A percentile compares a stretch with the other conserved stretches of the same genome.
Evolutionary conservation across 2,888 invertebrate species (phyloP).

Genomic region (Dolomedes plantarius): DNA sequence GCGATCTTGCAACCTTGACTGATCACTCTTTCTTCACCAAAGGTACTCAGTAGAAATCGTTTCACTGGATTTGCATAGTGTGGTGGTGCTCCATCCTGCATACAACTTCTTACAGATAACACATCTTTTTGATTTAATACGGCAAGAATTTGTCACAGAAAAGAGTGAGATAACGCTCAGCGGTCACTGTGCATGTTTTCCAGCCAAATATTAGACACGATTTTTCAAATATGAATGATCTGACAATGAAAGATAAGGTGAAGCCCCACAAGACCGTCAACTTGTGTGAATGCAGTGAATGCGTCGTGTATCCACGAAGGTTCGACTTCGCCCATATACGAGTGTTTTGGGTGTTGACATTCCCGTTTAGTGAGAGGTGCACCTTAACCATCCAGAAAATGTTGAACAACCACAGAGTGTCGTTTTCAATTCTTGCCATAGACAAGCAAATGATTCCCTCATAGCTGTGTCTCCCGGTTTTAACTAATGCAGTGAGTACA

Average conservation of each 20-base stretch:
- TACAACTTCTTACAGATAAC: too few relatives aligned
- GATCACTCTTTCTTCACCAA: not conserved
- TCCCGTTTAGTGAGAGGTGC: not conserved
- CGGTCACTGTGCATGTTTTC: constrained; percentile 31
- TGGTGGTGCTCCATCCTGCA: too few relatives aligned
- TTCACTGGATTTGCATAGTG: too few relatives aligned
- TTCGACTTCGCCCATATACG: not conserved
- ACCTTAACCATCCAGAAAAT: not conserved
- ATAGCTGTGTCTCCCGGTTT: not conserved
- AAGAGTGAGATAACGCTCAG: constrained; percentile 13
- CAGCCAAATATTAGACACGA: not conserved
- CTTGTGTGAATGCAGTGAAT: not conserved
- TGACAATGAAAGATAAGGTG: not conserved
- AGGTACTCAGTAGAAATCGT: too few relatives aligned
- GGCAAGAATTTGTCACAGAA: constrained; percentile 11
- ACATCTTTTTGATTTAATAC: too few relatives aligned
- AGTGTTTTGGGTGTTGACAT: not conserved
- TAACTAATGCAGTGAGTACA: not conserved
- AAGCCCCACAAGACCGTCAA: not conserved
- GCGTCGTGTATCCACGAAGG: not conserved
- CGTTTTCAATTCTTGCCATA: not conserved
- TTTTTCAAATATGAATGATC: not conserved
- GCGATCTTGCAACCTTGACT: not conserved
- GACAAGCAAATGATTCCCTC: not conserved
- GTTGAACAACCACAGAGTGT: not conserved